Base-by-base conservation (phyloP, 1,140 invertebrate genomes). In the Phthorimaea operculella region DNA sequence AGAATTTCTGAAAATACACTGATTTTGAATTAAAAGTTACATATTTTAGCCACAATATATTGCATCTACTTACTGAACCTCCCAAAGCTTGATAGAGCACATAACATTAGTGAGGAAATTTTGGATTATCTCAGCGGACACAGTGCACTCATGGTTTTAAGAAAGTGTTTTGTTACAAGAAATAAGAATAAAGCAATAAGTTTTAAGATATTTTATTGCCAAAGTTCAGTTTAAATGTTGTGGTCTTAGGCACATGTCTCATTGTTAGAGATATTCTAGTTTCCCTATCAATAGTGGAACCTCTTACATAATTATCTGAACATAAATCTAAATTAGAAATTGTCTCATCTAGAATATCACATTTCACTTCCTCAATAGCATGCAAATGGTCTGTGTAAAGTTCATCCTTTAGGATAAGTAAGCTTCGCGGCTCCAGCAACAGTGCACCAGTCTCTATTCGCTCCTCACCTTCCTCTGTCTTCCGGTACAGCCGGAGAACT, bases 241-340 rank as follows among this genome's bases (percentile, higher is more conserved):
- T 76, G 48, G 93, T 93, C 87, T 96, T 97, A 54, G 95, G 95
- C 8, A 98, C 96, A 89, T 96, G 91, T 76, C 97, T 89, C 59
- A 99, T 97, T 39, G 97, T 99, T 33, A 99, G 83, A 6, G 97
- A 99, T 60, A 98, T 85, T 74, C 97, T 89, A 12, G 90, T 94
- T 1, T 86, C 80, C 52, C 96, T 88, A 51, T 86, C 66, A 28
- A 96, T 62, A 52, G 76, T 81, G 58, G 89, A 76, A 44, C 87
- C 88, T 50, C 88, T 78, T 15, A 68, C 70, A 78, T 89, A 91
- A 51, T 76, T 81, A 47, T 70, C 63, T 54, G 83, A 86, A 74
- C 90, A 92, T 62, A 88, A 76, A 57, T 88, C 62, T 58, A 93
- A 83, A 84, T 98, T 98, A 36, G 82, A 84, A 61, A 92, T 87